Base-by-base conservation (phyloP, 2,113 vertebrate species). In the Triplophysa tibetana region DNA sequence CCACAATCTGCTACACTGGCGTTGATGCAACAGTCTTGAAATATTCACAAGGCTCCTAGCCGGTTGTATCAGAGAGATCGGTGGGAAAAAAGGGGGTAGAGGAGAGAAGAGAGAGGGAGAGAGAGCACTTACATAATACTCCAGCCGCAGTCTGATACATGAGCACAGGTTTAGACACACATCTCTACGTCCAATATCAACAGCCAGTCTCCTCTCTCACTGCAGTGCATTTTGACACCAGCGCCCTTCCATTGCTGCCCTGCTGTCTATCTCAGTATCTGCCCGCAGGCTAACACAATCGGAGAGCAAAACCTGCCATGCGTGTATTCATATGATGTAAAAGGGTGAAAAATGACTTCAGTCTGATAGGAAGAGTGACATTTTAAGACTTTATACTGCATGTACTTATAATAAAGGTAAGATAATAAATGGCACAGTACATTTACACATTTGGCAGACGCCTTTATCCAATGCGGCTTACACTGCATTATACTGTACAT, bases 1-100 rank as follows among this genome's bases (percentile, higher is more conserved):
- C 86, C 83, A 86, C 79, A 84, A 88, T 91, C 88, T 89, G 89
- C 88, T 89, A 77, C 86, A 86, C 88, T 81, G 75, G 56, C 77
- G 76, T 85, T 84, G 81, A 82, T 87, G 90, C 87, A 78, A 81
- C 83, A 68, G 76, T 74, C 68, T 72, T 88, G 80, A 80, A 86
- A 85, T 85, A 88, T 88, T 84, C 81, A 85, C 84, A 80, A 78
- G 80, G 62, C 79, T 79, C 54, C 56, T 65, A 69, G 65, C 75
- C 56, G 23, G 43, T 56, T 70, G 73, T 79, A 74, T 84, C 58
- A 33, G 66, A 78, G 52, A 62, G 64, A 77, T 23, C 67, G 41
- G 70, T 68, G 70, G 64, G 43, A 48, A 29, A 54, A 61, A 58
- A 62, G 43, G 54, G 70, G 21, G 50, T 6, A 77, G 61, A 63